Conservation (phyloP, 2,888 invertebrate genomes). For the Drosophila eohydei region DNA sequence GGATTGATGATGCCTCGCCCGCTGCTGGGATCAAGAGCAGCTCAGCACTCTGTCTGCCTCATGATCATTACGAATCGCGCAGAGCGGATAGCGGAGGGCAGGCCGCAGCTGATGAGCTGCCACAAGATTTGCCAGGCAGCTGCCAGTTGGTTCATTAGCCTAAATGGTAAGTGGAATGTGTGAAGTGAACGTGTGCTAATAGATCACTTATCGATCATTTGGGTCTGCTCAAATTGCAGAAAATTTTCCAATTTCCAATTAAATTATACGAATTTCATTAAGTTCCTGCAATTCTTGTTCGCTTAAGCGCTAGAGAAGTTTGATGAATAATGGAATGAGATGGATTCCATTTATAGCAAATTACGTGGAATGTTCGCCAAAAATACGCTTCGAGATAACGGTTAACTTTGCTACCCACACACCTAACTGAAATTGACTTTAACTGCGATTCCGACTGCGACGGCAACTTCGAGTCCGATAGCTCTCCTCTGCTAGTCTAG, state of each 20-base stretch:
- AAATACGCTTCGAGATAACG: not conserved
- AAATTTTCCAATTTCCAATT: constrained; percentile 21
- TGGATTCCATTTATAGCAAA: not conserved
- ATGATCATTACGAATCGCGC: constrained; percentile 12
- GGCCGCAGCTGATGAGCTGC: constrained; percentile 33
- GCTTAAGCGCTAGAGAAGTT: not conserved
- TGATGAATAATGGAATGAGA: not conserved
- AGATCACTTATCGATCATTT: constrained; percentile 66
- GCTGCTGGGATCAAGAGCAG: constrained; percentile 34
- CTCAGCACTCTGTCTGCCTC: constrained; percentile 27
- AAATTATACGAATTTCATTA: constrained; percentile 22
- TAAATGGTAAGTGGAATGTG: constrained; percentile 71
- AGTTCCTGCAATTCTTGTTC: constrained; percentile 13
- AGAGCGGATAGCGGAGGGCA: not conserved
- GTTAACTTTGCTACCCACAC: constrained; percentile 15
- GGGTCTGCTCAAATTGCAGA: constrained; percentile 13
- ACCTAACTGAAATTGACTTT: constrained; percentile 6
- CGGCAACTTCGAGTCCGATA: constrained; percentile 20
- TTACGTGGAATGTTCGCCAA: not conserved
- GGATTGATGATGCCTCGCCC: constrained; percentile 34
- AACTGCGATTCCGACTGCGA: constrained; percentile 1
- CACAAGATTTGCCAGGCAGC: constrained; percentile 40
- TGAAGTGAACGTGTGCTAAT: constrained; percentile 68
- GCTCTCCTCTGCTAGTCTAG: constrained; percentile 31
- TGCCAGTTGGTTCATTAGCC: constrained; percentile 66